phyloP scores from a whole-genome alignment of 1,140 invertebrate genomes.

The Leptinotarsa texana region DNA sequence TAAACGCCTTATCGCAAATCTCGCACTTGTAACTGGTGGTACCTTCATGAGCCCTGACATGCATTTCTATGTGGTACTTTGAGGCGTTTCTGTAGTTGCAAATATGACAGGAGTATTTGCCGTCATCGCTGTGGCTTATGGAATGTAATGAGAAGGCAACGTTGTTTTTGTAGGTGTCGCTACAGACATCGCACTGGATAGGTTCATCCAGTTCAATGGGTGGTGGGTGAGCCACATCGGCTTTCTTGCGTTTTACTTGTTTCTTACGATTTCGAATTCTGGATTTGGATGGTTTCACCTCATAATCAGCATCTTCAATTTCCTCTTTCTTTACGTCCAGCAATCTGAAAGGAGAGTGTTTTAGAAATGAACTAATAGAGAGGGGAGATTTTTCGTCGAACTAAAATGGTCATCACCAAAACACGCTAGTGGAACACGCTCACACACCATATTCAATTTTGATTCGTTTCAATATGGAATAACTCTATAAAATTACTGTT shows the following conservation, averaged over 20 bases:
- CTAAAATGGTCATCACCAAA: too few relatives aligned
- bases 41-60: conserved; percentile 54
- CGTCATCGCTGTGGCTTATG: conserved; percentile 49
- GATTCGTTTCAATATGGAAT: too few relatives aligned
- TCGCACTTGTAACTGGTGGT: conserved; percentile 59
- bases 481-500: too few relatives aligned
- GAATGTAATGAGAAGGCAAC: conserved; percentile 46
- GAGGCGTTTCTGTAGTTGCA: conserved; percentile 56
- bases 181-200: conserved; percentile 48
- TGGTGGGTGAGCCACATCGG: conserved; percentile 54
- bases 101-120: conserved; percentile 52
- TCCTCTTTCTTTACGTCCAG: neutral
- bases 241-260: conserved; percentile 38
- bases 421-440: too few relatives aligned
- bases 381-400: too few relatives aligned
- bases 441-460: too few relatives aligned
- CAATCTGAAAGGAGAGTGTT: conserved; percentile 4
- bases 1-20: conserved; percentile 58
- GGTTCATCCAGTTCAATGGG: conserved; percentile 56
- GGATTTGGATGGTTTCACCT: conserved; percentile 15
- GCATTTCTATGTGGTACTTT: conserved; percentile 55
- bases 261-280: conserved; percentile 23
- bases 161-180: conserved; percentile 46
- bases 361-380: neutral
- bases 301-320: conserved; percentile 16